A percentile compares a stretch with the other conserved stretches of the same genome.
Evolutionary conservation across 2,888 invertebrate species (phyloP).

Genomic region (Perithous albicinctus): DNA sequence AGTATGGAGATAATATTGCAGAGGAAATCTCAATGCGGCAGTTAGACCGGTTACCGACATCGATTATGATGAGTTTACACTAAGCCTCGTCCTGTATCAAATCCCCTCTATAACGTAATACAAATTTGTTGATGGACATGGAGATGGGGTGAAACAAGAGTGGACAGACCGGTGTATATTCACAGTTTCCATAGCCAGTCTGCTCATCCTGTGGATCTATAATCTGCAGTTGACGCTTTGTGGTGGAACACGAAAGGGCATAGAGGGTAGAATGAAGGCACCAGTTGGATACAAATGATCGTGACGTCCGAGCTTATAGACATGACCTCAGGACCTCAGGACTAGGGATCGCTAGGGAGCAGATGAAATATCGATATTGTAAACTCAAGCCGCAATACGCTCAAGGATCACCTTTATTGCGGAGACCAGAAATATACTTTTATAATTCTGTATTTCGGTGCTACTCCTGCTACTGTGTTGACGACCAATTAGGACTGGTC

Average conservation of each 20-base stretch:
- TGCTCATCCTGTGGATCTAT: neutral
- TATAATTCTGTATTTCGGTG: constrained; percentile 14
- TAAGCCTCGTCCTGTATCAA: neutral
- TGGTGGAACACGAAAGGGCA: constrained; percentile 5
- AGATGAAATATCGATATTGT: constrained; percentile 44
- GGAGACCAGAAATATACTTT: constrained; percentile 31
- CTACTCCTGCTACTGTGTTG: neutral
- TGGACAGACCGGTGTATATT: constrained; percentile 21
- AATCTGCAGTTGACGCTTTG: constrained; percentile 19
- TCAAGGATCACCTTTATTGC: constrained; percentile 46
- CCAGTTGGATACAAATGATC: constrained; percentile 14
- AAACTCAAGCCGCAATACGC: constrained; percentile 12
- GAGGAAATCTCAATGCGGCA: neutral
- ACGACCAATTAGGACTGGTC: too few relatives aligned
- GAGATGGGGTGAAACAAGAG: constrained; percentile 7
- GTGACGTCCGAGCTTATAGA: constrained; percentile 22
- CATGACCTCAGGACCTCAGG: constrained; percentile 17
- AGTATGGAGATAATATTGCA: neutral
- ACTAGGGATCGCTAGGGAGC: neutral
- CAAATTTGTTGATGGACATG: constrained; percentile 24
- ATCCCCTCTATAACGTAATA: neutral
- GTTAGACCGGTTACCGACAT: neutral
- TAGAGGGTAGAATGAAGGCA: neutral
- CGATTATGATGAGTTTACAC: neutral
- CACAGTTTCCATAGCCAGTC: constrained; percentile 6